Evolutionary conservation across 2,113 vertebrate species (phyloP).

Genomic region (Saccopteryx bilineata): DNA sequence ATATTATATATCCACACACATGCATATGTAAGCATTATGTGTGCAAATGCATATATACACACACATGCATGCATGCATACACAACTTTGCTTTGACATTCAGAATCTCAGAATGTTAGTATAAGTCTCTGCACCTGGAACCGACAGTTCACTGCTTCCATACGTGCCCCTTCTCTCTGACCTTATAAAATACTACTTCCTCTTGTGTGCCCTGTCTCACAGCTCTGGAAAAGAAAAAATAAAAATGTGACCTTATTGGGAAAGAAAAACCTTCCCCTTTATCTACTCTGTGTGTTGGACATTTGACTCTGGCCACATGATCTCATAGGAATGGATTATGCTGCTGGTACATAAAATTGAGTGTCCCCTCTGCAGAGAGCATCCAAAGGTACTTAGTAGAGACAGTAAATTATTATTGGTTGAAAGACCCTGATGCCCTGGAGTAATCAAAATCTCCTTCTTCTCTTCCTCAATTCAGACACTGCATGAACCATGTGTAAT

Average conservation of each 20-base stretch:
- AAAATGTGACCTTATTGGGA: constrained; percentile 82
- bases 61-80: fast-evolving
- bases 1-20: background rate
- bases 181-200: background rate
- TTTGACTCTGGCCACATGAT: constrained; percentile 85
- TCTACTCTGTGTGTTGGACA: constrained; percentile 82
- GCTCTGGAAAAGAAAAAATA: constrained; percentile 75
- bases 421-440: constrained; percentile 82
- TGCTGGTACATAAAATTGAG: constrained; percentile 84
- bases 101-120: background rate
- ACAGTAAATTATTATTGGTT: constrained; percentile 88
- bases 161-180: background rate
- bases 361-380: constrained; percentile 81
- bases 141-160: background rate
- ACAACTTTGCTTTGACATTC: background rate
- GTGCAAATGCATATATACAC: no score
- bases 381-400: constrained; percentile 86
- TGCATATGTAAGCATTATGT: background rate
- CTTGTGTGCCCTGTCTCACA: constrained; percentile 48
- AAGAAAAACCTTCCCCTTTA: constrained; percentile 80
- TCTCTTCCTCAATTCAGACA: constrained; percentile 77
- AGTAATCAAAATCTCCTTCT: constrained; percentile 86
- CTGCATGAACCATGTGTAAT: constrained; percentile 84
- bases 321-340: constrained; percentile 84
- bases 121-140: background rate